These are phyloP conservation scores for Oreohelix idahoensis DNA, from an alignment of 1,140 invertebrate species.

Conservation along the genomic window DNA sequence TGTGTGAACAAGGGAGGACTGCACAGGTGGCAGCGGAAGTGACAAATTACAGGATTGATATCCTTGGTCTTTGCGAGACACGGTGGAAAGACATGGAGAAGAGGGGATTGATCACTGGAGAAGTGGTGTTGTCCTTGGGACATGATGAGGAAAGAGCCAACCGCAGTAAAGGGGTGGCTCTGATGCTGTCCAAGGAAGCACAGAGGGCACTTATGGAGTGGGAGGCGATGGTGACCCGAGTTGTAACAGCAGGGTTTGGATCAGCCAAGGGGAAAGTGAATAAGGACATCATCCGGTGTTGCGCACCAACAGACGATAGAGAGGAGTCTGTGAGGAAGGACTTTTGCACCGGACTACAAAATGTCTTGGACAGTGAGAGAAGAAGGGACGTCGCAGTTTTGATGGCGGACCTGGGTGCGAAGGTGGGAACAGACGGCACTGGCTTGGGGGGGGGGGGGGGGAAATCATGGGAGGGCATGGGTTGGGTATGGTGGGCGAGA, in stretches of 20 bases:
- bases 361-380: constrained; percentile 10
- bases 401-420: constrained; percentile 40
- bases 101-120: constrained; percentile 13
- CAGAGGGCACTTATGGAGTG: constrained; percentile 42
- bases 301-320: constrained; percentile 47
- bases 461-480: constrained; percentile 4
- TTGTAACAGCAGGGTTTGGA: constrained; percentile 45
- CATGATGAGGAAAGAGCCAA: constrained; percentile 42
- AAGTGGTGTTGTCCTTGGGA: constrained; percentile 42
- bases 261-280: constrained; percentile 42
- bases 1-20: too few species aligned
- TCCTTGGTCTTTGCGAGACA: constrained; percentile 34
- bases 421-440: constrained; percentile 7
- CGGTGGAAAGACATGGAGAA: constrained; percentile 29
- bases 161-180: constrained; percentile 44
- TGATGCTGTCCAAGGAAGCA: constrained; percentile 41
- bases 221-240: constrained; percentile 40
- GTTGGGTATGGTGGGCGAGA: background rate
- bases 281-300: constrained; percentile 40
- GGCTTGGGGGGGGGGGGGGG: too few species aligned
- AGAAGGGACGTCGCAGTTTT: constrained; percentile 39
- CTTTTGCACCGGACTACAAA: constrained; percentile 38
- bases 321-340: too few species aligned
- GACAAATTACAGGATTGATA: constrained; percentile 1
- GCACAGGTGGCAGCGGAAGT: constrained; percentile 22